A percentile compares a stretch with the other conserved stretches of the same genome.
These are phyloP conservation scores for Perithous albicinctus DNA, from an alignment of 2,888 invertebrate species.

Conservation along the genomic window DNA sequence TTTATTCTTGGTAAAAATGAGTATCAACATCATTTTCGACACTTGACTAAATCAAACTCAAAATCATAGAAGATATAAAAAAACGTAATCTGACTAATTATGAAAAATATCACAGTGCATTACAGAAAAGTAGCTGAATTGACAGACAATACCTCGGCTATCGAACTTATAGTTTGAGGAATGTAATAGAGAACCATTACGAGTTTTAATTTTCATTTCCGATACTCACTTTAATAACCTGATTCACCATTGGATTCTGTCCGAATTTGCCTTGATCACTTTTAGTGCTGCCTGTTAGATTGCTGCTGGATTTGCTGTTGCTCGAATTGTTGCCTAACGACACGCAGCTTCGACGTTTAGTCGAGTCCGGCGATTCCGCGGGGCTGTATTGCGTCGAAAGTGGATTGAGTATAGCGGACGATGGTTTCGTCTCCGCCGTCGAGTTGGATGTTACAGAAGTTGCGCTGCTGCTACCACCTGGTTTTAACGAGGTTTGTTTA, in stretches of 20 bases:
- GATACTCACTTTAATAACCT: conserved; percentile 79
- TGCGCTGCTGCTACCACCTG: conserved; percentile 84
- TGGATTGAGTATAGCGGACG: conserved; percentile 87
- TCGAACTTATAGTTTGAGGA: too few relatives aligned
- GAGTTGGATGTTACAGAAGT: conserved; percentile 85
- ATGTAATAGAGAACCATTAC: neutral
- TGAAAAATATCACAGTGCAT: neutral
- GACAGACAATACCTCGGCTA: too few relatives aligned
- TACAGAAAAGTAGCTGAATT: too few relatives aligned
- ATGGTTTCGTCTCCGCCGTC: conserved; percentile 88
- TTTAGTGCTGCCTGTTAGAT: conserved; percentile 90
- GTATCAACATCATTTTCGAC: too few relatives aligned
- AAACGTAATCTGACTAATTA: too few relatives aligned
- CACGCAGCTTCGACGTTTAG: conserved; percentile 86
- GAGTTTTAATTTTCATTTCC: neutral
- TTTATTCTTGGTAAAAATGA: too few relatives aligned
- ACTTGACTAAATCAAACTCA: too few relatives aligned
- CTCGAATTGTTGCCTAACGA: conserved; percentile 90
- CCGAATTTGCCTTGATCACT: conserved; percentile 85
- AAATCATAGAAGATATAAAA: too few relatives aligned
- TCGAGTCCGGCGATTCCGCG: conserved; percentile 84
- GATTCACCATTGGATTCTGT: conserved; percentile 82
- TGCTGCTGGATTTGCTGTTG: conserved; percentile 92
- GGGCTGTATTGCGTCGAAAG: conserved; percentile 84
- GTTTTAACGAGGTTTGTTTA: conserved; percentile 24